phyloP scores from a whole-genome alignment of 2,797 vertebrate species.

The Apogon talboti region DNA sequence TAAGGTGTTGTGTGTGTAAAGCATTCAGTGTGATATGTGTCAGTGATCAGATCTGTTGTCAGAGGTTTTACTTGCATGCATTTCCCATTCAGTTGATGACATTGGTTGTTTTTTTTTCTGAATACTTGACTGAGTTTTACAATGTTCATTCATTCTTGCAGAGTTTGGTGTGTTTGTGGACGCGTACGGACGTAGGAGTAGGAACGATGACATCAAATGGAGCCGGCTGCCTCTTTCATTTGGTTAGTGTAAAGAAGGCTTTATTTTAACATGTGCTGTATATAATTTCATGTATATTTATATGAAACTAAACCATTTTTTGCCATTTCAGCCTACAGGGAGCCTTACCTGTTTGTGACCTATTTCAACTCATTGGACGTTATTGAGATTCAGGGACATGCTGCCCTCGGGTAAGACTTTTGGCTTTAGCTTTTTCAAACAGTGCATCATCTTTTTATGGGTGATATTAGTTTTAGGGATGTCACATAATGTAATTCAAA shows the following conservation, averaged over 20 bases:
- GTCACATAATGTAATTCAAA: too few relatives aligned
- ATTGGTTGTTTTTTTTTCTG: too few relatives aligned
- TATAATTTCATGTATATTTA: too few relatives aligned
- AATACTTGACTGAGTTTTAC: too few relatives aligned
- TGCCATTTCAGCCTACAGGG: conserved; percentile 91
- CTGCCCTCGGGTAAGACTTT: conserved; percentile 90
- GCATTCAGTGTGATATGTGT: neutral
- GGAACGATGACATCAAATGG: conserved; percentile 97
- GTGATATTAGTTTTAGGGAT: too few relatives aligned
- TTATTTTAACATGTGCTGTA: neutral
- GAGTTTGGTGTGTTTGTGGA: conserved; percentile 99
- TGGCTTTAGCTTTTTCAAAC: neutral
- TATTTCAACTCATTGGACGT: conserved; percentile 99
- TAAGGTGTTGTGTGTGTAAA: conserved; percentile 62
- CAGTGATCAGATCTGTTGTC: neutral
- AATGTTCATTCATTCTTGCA: conserved; percentile 58
- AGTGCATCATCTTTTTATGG: conserved; percentile 4
- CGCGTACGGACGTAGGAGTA: conserved; percentile 93
- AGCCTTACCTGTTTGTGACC: conserved; percentile 97
- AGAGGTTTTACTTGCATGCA: neutral
- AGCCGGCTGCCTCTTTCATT: conserved; percentile 96
- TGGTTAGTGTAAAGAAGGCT: conserved; percentile 79
- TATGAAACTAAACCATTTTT: conserved; percentile 16
- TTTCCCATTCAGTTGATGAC: neutral
- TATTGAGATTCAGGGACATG: conserved; percentile 95